A percentile compares a stretch with the other conserved stretches of the same genome.
These are phyloP conservation scores for Vulpes lagopus DNA, from an alignment of 2,113 vertebrate genomes.

Conservation along the genomic window DNA sequence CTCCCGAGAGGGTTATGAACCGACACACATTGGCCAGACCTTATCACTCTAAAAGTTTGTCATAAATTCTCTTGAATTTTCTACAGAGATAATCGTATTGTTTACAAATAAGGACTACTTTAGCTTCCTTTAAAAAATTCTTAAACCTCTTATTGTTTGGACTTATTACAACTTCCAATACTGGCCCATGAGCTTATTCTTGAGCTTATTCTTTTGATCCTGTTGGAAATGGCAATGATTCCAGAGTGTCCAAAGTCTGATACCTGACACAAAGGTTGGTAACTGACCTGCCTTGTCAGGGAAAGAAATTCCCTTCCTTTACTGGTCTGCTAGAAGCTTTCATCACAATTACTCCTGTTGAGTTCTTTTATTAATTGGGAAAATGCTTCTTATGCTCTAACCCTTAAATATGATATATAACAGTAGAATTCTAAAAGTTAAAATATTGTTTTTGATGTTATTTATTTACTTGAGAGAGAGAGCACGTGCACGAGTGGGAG, in stretches of 20 bases:
- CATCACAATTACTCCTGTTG: neutral
- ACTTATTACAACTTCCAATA: neutral
- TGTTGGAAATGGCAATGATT: neutral
- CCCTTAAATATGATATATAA: neutral
- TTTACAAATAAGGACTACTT: slow-evolving; percentile 7
- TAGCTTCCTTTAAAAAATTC: neutral
- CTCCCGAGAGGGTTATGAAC: neutral
- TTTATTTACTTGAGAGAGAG: too few relatives aligned
- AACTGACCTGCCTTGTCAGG: neutral
- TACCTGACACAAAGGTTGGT: neutral
- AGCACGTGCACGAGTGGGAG: too few relatives aligned
- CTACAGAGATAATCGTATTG: neutral
- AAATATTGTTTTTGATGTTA: neutral
- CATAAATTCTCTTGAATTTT: slow-evolving; percentile 3
- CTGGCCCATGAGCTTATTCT: neutral
- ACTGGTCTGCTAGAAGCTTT: neutral
- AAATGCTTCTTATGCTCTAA: neutral
- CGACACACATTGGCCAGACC: neutral
- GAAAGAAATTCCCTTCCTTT: neutral
- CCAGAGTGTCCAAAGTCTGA: neutral
- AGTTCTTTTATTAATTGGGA: neutral
- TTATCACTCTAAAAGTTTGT: slow-evolving; percentile 21
- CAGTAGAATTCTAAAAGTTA: slow-evolving; percentile 11
- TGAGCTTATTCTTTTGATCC: slow-evolving; percentile 6
- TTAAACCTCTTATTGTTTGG: slow-evolving; percentile 39